These are phyloP conservation scores for Micrastur ruficollis DNA, from an alignment of 2,797 vertebrate species.

Conservation along the genomic window DNA sequence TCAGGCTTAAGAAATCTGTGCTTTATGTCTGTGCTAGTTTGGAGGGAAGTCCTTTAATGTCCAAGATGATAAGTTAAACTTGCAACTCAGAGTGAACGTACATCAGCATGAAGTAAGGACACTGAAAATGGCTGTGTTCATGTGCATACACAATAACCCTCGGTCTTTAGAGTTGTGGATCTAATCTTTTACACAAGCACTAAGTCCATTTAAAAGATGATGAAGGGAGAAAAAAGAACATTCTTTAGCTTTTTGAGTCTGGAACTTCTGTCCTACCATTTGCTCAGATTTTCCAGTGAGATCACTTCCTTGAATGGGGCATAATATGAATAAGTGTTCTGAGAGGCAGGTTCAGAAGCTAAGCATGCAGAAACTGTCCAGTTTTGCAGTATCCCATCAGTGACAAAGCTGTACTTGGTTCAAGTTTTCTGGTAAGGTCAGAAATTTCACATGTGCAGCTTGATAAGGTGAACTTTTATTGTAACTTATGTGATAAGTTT, in stretches of 20 bases:
- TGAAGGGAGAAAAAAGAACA: neutral
- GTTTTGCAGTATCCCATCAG: neutral
- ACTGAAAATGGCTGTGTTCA: neutral
- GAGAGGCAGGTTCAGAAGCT: conserved; percentile 18
- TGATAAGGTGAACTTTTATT: neutral
- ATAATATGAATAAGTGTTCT: conserved; percentile 2
- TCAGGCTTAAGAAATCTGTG: neutral
- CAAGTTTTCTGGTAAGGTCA: neutral
- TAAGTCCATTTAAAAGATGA: neutral
- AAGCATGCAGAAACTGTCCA: neutral
- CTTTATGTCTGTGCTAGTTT: neutral
- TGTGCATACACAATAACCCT: neutral
- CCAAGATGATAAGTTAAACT: neutral
- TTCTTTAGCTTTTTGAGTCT: conserved; percentile 49
- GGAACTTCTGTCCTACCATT: conserved; percentile 11
- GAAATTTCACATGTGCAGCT: neutral
- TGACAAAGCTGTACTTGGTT: neutral
- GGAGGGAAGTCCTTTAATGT: neutral
- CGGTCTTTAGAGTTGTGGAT: neutral
- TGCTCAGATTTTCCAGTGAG: conserved; percentile 59
- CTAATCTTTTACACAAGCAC: neutral
- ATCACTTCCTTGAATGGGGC: conserved; percentile 44
- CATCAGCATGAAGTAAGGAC: neutral
- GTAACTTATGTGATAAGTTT: neutral
- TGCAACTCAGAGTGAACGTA: neutral